These are phyloP conservation scores for Proterorhinus semilunaris DNA, from an alignment of 2,113 vertebrate species.

Conservation along the genomic window DNA sequence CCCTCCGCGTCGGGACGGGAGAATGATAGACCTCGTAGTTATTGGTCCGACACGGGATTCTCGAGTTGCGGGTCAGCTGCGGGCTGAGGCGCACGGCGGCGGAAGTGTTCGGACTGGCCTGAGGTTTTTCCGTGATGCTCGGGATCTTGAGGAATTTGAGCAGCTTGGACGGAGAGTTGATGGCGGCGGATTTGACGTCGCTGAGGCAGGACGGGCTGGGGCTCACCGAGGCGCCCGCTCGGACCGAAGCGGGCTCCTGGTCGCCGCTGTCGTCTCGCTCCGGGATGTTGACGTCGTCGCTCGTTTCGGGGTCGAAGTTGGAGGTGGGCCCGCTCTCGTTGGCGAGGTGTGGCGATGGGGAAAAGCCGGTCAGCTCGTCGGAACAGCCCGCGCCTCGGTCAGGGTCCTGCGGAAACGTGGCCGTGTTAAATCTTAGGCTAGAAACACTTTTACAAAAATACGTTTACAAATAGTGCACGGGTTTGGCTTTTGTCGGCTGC, in stretches of 20 bases:
- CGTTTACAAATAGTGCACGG: not conserved
- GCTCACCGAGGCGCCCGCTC: constrained; percentile 75
- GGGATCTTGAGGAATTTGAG: constrained; percentile 90
- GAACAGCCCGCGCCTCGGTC: constrained; percentile 11
- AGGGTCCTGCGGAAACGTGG: constrained; percentile 17
- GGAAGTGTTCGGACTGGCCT: constrained; percentile 47
- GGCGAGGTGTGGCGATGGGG: constrained; percentile 60
- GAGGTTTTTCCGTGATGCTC: constrained; percentile 75
- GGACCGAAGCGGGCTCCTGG: constrained; percentile 63
- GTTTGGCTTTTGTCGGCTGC: too few relatives aligned
- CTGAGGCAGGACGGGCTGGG: constrained; percentile 75
- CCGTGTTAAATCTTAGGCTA: not conserved
- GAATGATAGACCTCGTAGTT: constrained; percentile 88
- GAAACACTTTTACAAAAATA: not conserved
- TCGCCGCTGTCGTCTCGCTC: constrained; percentile 62
- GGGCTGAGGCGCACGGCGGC: constrained; percentile 85
- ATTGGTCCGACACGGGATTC: constrained; percentile 89
- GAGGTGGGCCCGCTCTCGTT: constrained; percentile 37
- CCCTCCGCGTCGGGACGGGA: constrained; percentile 77
- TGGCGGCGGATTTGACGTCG: constrained; percentile 75
- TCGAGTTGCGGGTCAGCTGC: constrained; percentile 86
- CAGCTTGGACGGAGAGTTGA: constrained; percentile 84
- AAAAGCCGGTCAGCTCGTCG: constrained; percentile 50
- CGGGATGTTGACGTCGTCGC: constrained; percentile 42
- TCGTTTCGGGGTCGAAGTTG: constrained; percentile 56